Evolutionary conservation across 2,113 vertebrate species (phyloP).

Genomic region (Leptocoma aspasia): DNA sequence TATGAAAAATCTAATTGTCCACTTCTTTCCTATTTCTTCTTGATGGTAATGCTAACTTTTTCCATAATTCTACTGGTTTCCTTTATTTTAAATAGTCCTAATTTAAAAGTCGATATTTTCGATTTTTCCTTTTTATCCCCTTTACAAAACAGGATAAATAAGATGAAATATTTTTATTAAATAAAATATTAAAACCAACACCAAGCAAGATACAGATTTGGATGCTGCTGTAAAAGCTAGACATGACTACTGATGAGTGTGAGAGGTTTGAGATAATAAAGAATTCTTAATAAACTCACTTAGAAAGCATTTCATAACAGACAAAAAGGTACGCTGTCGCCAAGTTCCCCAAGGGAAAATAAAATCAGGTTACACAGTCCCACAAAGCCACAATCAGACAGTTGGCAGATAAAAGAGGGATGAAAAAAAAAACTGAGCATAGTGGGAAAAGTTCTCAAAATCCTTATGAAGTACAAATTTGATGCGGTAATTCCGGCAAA

Average conservation of each 20-base stretch:
- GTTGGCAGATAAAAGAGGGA: not conserved
- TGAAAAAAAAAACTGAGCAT: not conserved
- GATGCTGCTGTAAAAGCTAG: not conserved
- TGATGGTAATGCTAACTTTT: not conserved
- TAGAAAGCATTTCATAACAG: not conserved
- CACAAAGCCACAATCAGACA: not conserved
- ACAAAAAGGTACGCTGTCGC: accelerated
- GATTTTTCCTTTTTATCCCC: not conserved
- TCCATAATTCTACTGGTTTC: not conserved
- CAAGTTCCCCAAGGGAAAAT: not conserved
- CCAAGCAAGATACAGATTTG: not conserved
- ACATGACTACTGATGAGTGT: not conserved
- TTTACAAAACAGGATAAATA: not conserved
- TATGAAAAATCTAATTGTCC: not conserved
- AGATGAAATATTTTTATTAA: not conserved
- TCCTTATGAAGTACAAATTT: not conserved
- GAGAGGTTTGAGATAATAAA: not conserved
- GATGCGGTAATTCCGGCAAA: not conserved
- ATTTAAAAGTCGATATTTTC: not conserved
- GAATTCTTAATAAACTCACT: not conserved
- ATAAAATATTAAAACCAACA: not conserved
- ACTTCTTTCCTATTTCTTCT: not conserved
- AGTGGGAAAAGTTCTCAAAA: not conserved
- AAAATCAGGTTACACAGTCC: not conserved
- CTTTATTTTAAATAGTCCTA: not conserved